These are phyloP conservation scores for Corydoras sp. DNA, from an alignment of 2,113 vertebrate species.

Conservation along the genomic window DNA sequence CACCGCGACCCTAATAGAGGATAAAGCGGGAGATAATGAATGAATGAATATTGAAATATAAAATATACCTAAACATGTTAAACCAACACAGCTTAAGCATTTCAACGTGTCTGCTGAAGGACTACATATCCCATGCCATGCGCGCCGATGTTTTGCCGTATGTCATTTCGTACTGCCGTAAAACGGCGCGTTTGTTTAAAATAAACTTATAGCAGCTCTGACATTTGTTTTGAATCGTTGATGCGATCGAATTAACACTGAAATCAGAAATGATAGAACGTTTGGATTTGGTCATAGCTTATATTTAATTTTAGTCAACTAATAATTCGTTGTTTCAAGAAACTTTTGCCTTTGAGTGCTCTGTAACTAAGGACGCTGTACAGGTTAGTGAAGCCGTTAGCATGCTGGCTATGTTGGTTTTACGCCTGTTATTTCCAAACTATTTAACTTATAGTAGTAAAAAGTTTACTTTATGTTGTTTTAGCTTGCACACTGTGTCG, in stretches of 20 bases:
- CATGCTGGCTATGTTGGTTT: background rate
- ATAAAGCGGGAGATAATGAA: no score
- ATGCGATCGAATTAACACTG: no score
- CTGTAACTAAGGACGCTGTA: slow-evolving; percentile 1
- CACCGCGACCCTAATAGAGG: no score
- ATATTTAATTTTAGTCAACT: background rate
- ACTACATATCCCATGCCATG: slow-evolving; percentile 20
- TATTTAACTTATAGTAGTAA: no score
- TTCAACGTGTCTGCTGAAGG: slow-evolving; percentile 1
- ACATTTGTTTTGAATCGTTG: background rate
- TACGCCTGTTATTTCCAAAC: background rate
- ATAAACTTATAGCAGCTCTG: slow-evolving; percentile 6
- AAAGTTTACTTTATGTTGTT: no score
- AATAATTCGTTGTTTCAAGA: background rate
- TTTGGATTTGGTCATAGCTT: no score
- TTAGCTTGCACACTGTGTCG: no score
- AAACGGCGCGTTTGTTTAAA: slow-evolving; percentile 71
- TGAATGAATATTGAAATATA: no score
- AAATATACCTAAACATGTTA: no score
- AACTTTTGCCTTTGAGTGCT: background rate
- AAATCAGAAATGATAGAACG: no score
- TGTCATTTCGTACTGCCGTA: slow-evolving; percentile 31
- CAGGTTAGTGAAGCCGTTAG: background rate
- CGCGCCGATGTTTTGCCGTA: slow-evolving; percentile 34
- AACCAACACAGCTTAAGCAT: background rate